A percentile compares a stretch with the other conserved stretches of the same genome.
phyloP scores from a whole-genome alignment of 2,113 vertebrate genomes.

The Aldabrachelys gigantea region DNA sequence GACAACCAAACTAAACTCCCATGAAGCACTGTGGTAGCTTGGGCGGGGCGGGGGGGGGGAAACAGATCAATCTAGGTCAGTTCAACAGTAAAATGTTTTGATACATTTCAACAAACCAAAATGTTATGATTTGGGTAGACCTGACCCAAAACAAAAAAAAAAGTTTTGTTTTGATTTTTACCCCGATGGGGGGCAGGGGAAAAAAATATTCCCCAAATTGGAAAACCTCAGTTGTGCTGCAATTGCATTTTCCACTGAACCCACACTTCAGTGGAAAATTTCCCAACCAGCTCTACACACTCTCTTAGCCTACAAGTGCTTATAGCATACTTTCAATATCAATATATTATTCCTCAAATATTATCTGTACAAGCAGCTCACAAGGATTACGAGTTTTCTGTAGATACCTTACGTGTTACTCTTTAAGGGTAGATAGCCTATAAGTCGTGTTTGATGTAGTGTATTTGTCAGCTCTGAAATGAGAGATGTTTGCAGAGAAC shows the following conservation, averaged over 20 bases:
- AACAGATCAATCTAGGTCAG: not conserved
- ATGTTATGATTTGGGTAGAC: not conserved
- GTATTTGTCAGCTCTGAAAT: not conserved
- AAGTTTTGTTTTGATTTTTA: accelerated
- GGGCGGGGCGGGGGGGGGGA: not conserved
- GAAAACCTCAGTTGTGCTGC: not conserved
- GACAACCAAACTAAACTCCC: accelerated
- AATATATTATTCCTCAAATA: not conserved
- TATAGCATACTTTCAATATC: not conserved
- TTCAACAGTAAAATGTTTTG: not conserved
- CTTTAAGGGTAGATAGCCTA: not conserved
- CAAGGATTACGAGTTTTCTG: not conserved
- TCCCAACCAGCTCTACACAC: not conserved
- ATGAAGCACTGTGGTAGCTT: accelerated
- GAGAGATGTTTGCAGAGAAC: not conserved
- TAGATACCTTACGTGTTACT: not conserved
- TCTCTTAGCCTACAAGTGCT: not conserved
- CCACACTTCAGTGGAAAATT: not conserved
- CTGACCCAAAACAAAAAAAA: not conserved
- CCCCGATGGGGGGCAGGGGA: accelerated
- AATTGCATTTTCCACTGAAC: no score
- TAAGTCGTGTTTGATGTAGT: not conserved
- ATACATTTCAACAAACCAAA: not conserved
- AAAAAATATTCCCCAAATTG: not conserved
- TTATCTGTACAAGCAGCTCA: not conserved